phyloP scores from a whole-genome alignment of 2,113 vertebrate species.

The Tetrax tetrax region DNA sequence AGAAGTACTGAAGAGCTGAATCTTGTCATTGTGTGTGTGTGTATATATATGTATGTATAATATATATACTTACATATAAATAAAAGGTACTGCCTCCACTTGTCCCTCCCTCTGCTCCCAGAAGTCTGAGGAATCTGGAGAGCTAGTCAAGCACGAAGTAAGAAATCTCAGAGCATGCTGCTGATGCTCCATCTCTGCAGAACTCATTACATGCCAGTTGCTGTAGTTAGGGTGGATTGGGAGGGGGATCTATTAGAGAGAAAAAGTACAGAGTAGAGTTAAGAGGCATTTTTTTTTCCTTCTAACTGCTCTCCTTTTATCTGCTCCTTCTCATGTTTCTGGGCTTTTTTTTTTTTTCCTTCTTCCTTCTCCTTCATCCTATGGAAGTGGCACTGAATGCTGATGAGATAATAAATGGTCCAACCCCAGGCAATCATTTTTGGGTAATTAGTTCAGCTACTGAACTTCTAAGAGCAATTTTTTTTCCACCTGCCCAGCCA shows the following conservation, averaged over 20 bases:
- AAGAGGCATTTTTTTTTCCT: constrained; percentile 42
- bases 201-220: constrained; percentile 47
- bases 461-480: constrained; percentile 50
- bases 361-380: constrained; percentile 51
- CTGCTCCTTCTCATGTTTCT: constrained; percentile 45
- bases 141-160: background rate
- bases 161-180: background rate
- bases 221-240: background rate
- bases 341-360: constrained; percentile 16
- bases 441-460: constrained; percentile 66
- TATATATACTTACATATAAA: accelerated
- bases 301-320: constrained; percentile 55
- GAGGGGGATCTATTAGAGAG: constrained; percentile 29
- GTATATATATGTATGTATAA: background rate
- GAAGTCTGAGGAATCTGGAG: background rate
- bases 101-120: background rate
- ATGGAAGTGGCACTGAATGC: constrained; percentile 44
- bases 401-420: constrained; percentile 63
- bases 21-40: background rate
- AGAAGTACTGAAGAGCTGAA: background rate
- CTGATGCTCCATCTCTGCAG: background rate
- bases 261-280: constrained; percentile 56
- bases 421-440: constrained; percentile 68
- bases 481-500: constrained; percentile 27
- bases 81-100: background rate